Base-by-base conservation (phyloP, 2,888 invertebrate species). In the Deroplatys truncata region DNA sequence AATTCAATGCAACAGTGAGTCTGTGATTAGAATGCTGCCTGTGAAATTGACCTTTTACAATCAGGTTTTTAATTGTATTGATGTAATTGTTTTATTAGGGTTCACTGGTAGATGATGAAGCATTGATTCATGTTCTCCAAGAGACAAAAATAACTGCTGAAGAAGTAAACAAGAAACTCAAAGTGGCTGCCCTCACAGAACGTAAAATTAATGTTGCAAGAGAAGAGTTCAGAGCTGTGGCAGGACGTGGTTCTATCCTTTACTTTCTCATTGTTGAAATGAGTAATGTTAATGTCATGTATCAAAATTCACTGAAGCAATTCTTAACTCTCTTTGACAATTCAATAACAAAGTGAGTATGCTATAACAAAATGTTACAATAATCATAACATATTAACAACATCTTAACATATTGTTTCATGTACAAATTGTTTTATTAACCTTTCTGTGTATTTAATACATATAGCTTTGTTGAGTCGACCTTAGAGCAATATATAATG, bases 221-320 rank as follows among this genome's bases (percentile, higher is more conserved):
- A 89, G 99, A 99, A 94, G 99, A 99, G 93, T 99, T 98, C 93
- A 95, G 99, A 91, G 98, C 98, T 0, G 99, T 99, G 0, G 99
- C 99, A 4, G 97, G 98, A 0, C 95, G 99, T 91, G 99, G 99
- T 28, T 98, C 98, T 0, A 98, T 99, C 89, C 94, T 99, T 1
- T 99, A 99, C 93, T 99, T 99, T 93, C 94, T 99, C 84, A 98
- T 99, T 90, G 98, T 99, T 0, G 99, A 99, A 94, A 98, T 99
- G 98, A 98, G 98, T 92, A 97, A 98, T 92, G 98, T 99, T 0
- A 99, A 98, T 92, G 95, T 96, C 15, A 99, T 99, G 99, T 99
- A 99, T 93, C 99, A 99, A 93, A 99, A 98, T 92, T 98, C 99
- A 0, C 94, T 99, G 88, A 98, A 98, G 92, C 99, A 99, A 93